Percentiles rank a stretch among this genome's conserved stretches.
Conservation (phyloP, 2,113 vertebrate species). For the Tachuris rubrigastra region DNA sequence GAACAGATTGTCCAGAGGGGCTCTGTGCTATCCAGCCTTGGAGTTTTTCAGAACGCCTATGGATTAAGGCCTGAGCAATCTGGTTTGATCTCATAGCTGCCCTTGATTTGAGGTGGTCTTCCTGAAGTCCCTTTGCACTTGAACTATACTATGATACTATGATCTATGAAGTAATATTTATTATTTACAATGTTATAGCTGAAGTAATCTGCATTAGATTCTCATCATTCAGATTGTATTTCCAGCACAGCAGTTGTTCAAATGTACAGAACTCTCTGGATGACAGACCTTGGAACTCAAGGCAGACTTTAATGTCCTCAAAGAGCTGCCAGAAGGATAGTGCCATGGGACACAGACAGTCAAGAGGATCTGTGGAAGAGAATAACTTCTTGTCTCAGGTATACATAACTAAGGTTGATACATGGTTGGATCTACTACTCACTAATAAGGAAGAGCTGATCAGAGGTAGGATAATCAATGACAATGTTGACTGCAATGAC, state of each 20-base stretch:
- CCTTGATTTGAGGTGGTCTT: background rate
- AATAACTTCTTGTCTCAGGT: background rate
- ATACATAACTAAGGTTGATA: background rate
- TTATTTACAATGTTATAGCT: background rate
- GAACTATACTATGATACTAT: background rate
- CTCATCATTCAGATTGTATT: background rate
- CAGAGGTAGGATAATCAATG: background rate
- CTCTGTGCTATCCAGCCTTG: accelerated
- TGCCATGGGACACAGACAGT: accelerated
- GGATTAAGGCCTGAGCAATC: background rate
- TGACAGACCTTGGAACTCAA: background rate
- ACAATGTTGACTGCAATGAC: background rate
- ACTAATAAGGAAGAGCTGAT: background rate
- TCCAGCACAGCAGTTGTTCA: background rate
- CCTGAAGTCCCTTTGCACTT: background rate
- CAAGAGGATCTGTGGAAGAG: background rate
- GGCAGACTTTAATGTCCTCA: background rate
- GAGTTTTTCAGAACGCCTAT: background rate
- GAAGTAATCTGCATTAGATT: background rate
- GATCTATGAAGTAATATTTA: background rate
- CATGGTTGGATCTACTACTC: background rate
- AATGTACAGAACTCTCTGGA: background rate
- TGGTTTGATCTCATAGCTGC: background rate
- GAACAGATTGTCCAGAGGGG: background rate
- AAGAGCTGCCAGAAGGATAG: background rate